Base-by-base conservation (phyloP, 1,140 invertebrate species). In the Lordiphosa clarofinis region DNA sequence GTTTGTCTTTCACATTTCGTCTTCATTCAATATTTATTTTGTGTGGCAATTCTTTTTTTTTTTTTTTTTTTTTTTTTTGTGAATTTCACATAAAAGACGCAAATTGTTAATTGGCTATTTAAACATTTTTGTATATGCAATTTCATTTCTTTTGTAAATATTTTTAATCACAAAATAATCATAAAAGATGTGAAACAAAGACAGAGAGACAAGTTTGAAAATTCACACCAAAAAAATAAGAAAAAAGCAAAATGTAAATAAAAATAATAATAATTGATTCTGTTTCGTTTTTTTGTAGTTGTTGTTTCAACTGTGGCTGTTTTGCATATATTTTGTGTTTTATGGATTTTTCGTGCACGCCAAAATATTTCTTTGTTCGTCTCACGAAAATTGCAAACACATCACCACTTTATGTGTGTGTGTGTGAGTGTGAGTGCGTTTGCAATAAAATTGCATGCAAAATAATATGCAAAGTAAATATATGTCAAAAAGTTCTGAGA, bases 101-200 rank as follows among this genome's bases (percentile, higher is more conserved):
- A 76, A 76, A 76, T 76, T 76, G 73, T 76, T 76, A 76, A 76
- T 76, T 76, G 73, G 73, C 73, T 72, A 71, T 76, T 76, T 71
- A 76, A 76, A 71, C 56, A 74, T 65, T 70, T 36, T 43, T 46
- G 7, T 31, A 31, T 31, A 31, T 40, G 53, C 44, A 63, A 63
- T 62, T 63, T 62, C 40, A 64, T 64, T 64, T 64, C 33, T 64
- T 65, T 66, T 66, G 55, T 54, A 68, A 61, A 54, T 69, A 69
- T 48, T 40, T 64, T 61, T n/a, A 31, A 36, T 13, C 5, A 13
- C 21, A 28, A 61, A 59, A 63, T 53, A 65, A 65, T 31, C 28
- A 31, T 31, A 31, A 31, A 31, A 31, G 28, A 31, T 31, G 28
- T 31, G 28, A 31, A 31, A 31, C 28, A 31, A 31, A 31, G 28